Evolutionary conservation across 2,888 invertebrate species (phyloP).

Genomic region (Anorthoa munda): DNA sequence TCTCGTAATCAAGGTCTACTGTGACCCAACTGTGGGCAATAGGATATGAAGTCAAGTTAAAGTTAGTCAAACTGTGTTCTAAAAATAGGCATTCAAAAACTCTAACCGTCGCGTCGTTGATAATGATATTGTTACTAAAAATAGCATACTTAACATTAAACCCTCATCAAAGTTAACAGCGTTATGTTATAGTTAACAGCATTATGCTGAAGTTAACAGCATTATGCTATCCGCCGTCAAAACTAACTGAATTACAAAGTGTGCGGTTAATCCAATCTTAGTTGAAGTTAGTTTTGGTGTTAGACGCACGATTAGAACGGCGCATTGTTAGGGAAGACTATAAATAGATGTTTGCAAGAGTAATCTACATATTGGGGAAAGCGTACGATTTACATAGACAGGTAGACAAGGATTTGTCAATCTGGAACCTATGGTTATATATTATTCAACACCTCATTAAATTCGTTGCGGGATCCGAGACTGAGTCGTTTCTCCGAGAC

Average conservation of each 20-base stretch:
- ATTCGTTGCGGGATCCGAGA: no score
- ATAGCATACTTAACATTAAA: constrained; percentile 37
- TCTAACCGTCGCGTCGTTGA: background rate
- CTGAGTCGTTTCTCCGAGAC: no score
- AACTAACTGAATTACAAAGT: constrained; percentile 53
- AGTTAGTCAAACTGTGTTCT: background rate
- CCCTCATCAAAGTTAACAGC: constrained; percentile 49
- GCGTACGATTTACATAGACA: constrained; percentile 2
- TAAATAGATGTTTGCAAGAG: background rate
- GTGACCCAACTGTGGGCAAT: no score
- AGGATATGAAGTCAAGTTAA: no score
- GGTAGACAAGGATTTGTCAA: background rate
- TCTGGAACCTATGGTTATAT: background rate
- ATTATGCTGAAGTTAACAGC: constrained; percentile 42
- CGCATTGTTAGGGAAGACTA: constrained; percentile 20
- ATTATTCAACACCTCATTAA: no score
- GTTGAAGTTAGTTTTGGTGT: constrained; percentile 35
- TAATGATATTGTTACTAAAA: constrained; percentile 8
- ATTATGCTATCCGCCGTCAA: constrained; percentile 51
- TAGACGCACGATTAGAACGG: constrained; percentile 31
- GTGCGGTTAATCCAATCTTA: constrained; percentile 53
- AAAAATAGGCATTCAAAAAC: background rate
- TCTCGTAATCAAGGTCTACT: no score
- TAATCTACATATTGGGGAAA: background rate
- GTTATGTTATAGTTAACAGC: constrained; percentile 31